Conservation (phyloP, 2,113 vertebrate species). For the Gymnocephalus cernua region DNA sequence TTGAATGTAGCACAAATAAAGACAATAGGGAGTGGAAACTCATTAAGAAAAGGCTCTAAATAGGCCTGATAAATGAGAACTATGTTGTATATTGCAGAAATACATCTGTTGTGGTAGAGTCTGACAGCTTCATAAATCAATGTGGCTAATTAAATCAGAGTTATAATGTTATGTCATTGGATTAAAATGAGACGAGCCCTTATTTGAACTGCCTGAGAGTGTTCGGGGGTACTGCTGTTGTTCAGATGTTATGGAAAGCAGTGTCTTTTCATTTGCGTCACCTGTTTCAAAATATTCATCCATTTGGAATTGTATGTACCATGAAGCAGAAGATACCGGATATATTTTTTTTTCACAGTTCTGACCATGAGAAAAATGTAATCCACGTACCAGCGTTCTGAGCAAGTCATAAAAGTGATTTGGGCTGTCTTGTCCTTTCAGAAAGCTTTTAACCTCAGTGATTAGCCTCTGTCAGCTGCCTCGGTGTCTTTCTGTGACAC, state of each 20-base stretch:
- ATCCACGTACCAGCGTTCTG: constrained; percentile 27
- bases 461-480: constrained; percentile 69
- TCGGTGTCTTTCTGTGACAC: constrained; percentile 65
- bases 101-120: constrained; percentile 27
- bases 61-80: constrained; percentile 58
- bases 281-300: neutral
- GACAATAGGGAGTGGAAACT: constrained; percentile 67
- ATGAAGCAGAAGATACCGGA: neutral
- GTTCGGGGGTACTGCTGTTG: neutral
- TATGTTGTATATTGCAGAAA: constrained; percentile 40
- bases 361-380: constrained; percentile 52
- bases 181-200: constrained; percentile 34
- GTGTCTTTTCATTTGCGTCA: constrained; percentile 16
- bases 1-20: constrained; percentile 71
- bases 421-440: constrained; percentile 53
- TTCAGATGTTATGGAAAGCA: constrained; percentile 6
- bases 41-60: constrained; percentile 61
- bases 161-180: constrained; percentile 36
- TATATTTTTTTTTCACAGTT: constrained; percentile 14
- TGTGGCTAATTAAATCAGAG: constrained; percentile 55
- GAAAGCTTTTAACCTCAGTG: constrained; percentile 69
- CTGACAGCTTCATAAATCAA: constrained; percentile 61
- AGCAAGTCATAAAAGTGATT: constrained; percentile 51
- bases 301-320: too few relatives aligned
- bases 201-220: constrained; percentile 17